Base-by-base conservation (phyloP, 2,888 invertebrate genomes). In the Plagiodera versicolora region DNA sequence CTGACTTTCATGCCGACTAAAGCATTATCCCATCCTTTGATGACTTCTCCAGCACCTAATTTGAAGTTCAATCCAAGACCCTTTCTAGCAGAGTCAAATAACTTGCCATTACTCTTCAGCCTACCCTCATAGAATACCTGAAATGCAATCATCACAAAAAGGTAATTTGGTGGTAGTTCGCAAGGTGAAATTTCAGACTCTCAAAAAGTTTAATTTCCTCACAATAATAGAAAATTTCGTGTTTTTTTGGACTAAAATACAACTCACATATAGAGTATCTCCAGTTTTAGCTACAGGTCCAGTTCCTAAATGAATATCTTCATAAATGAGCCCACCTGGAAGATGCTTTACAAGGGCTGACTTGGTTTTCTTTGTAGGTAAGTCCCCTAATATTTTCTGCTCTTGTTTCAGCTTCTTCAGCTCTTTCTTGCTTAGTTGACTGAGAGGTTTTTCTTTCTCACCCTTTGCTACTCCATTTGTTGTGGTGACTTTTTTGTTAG, bases 1-100 rank as follows among this genome's bases (percentile, higher is more conserved):
- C 96, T 96, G 60, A 94, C 89, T 81, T 92, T 94, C 97, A 98
- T 97, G 51, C 96, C 95, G 44, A 81, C 81, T n/a, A 95, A 82
- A 53, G 94, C 96, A 35, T 90, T 81, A 74, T 96, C 95, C 95
- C 94, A 95, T 11, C 93, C 95, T 70, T 89, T 88, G 74, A 96
- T 95, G 0, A 95, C 95, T 78, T 95, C 94, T 65, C 90, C 89
- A 50, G 85, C 86, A 0, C 95, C 95, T 11, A 96, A 81, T 19
- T 87, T 84, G 82, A 96, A 95, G 79, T 89, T 89, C 80, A 95
- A 94, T 0, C 94, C 94, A 17, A 89, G 87, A 0, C 95, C 95
- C 67, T 87, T 84, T 28, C 79, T 81, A 50, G 86, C 83, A 66
- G 88, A 85, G 79, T 98, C 97, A 74, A 97, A 96, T 77, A 91